A percentile compares a stretch with the other conserved stretches of the same genome.
Evolutionary conservation across 2,797 vertebrate species (phyloP).

Genomic region (Liasis olivaceus): DNA sequence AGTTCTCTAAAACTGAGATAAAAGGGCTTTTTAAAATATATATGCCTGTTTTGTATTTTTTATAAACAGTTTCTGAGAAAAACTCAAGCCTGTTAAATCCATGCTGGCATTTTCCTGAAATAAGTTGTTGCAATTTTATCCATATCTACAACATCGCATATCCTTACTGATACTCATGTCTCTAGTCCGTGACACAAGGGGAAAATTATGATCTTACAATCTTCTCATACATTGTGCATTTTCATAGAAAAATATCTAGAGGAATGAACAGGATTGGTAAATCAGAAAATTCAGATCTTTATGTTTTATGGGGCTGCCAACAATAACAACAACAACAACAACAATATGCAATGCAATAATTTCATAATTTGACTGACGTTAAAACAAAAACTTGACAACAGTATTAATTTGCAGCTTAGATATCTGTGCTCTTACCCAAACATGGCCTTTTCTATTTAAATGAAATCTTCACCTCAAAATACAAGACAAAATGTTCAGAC

Average conservation of each 20-base stretch:
- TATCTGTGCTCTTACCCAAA: neutral
- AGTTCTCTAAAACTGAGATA: neutral
- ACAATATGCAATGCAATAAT: neutral
- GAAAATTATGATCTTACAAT: neutral
- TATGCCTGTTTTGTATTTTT: neutral
- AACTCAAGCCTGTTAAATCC: neutral
- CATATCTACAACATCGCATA: neutral
- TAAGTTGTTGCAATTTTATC: neutral
- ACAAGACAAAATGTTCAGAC: rapidly evolving
- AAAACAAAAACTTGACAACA: neutral
- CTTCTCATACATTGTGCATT: neutral
- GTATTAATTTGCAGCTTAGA: neutral
- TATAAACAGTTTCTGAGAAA: neutral
- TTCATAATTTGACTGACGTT: neutral
- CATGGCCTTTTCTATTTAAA: neutral
- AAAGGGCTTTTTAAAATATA: neutral
- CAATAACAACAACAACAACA: neutral
- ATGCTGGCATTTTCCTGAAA: neutral
- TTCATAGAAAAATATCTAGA: neutral
- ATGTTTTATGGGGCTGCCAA: neutral
- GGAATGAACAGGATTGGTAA: neutral
- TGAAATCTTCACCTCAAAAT: neutral
- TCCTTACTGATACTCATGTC: neutral
- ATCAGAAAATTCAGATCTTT: neutral
- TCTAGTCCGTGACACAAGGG: neutral